Conservation (phyloP, 2,888 invertebrate species). For the Dendrolimus houi region DNA sequence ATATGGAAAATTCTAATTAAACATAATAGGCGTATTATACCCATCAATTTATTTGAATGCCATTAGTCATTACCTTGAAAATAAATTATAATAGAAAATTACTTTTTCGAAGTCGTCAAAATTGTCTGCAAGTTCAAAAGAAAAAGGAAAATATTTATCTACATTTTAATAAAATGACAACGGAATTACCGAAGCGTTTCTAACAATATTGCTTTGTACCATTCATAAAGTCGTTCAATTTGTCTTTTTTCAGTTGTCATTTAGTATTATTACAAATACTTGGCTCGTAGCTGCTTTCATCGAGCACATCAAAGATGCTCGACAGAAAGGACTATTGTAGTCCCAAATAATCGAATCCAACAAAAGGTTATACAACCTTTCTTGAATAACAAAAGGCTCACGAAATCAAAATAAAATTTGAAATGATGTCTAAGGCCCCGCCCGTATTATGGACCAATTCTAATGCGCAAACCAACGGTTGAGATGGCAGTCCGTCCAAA, state of each 20-base stretch:
- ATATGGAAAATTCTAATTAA: no score
- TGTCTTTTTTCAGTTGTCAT: background rate
- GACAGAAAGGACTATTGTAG: slow-evolving; percentile 21
- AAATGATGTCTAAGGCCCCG: no score
- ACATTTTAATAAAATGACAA: slow-evolving; percentile 12
- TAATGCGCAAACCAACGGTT: no score
- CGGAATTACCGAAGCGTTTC: slow-evolving; percentile 20
- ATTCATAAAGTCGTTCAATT: slow-evolving; percentile 8
- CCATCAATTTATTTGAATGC: no score
- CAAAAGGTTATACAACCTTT: slow-evolving; percentile 15
- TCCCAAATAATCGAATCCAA: slow-evolving; percentile 24
- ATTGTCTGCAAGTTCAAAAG: slow-evolving; percentile 1
- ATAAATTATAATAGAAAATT: no score
- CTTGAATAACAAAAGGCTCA: slow-evolving; percentile 12
- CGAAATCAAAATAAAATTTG: slow-evolving; percentile 2
- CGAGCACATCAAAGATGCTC: slow-evolving; percentile 11
- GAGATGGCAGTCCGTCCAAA: no score
- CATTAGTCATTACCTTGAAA: no score
- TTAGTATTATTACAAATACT: slow-evolving; percentile 1
- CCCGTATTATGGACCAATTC: no score
- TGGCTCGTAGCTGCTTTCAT: slow-evolving; percentile 13
- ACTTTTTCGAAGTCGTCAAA: background rate
- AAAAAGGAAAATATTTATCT: slow-evolving; percentile 4
- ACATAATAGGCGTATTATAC: no score
- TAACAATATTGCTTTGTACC: slow-evolving; percentile 13